phyloP scores from a whole-genome alignment of 2,888 invertebrate genomes.

The Piscicola geometra region DNA sequence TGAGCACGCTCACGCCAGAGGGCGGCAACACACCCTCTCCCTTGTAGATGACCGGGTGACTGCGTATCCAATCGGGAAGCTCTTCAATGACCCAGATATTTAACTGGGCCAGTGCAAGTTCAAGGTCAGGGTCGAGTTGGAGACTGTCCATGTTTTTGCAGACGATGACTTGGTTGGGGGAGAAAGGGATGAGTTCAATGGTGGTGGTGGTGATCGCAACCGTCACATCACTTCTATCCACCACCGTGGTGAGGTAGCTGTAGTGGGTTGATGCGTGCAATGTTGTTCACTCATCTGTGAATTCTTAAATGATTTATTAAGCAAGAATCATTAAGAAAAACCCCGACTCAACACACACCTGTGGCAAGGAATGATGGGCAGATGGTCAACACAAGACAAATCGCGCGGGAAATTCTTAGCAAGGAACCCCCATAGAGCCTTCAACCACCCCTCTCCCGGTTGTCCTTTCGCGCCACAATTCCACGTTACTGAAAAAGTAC shows the following conservation, averaged over 20 bases:
- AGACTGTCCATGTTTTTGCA: slow-evolving; percentile 38
- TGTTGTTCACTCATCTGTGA: background rate
- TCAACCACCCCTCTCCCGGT: slow-evolving; percentile 42
- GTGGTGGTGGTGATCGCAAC: background rate
- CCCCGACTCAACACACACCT: no score
- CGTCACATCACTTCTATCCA: no score
- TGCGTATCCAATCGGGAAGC: slow-evolving; percentile 41
- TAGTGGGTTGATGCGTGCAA: no score
- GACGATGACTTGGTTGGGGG: slow-evolving; percentile 35
- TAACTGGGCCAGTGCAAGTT: slow-evolving; percentile 37
- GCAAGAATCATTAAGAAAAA: background rate
- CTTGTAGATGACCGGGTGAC: slow-evolving; percentile 40
- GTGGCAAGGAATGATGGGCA: slow-evolving; percentile 41
- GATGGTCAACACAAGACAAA: slow-evolving; percentile 40
- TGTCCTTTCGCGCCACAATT: slow-evolving; percentile 38
- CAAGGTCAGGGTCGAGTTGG: slow-evolving; percentile 35
- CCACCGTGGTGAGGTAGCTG: slow-evolving; percentile 23
- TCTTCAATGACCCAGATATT: slow-evolving; percentile 42
- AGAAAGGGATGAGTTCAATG: slow-evolving; percentile 39
- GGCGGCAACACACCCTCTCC: slow-evolving; percentile 1
- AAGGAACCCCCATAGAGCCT: slow-evolving; percentile 42
- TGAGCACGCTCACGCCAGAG: slow-evolving; percentile 1
- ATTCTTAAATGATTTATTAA: background rate
- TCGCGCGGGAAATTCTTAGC: slow-evolving; percentile 37
- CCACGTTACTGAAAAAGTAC: slow-evolving; percentile 40